These are phyloP conservation scores for Pipa parva DNA, from an alignment of 2,113 vertebrate genomes.

Conservation along the genomic window DNA sequence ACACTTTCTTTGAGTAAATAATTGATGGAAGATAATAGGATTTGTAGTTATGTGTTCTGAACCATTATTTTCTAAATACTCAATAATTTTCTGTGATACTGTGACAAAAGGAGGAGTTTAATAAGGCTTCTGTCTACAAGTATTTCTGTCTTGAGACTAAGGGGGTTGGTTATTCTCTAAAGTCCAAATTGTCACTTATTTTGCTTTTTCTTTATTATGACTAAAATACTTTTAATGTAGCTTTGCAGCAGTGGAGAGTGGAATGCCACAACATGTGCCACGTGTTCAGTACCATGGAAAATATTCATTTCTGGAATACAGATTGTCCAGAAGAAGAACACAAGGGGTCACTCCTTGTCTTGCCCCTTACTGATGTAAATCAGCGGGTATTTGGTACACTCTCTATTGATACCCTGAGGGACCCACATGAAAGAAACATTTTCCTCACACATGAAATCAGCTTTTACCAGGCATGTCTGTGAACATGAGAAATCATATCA, in stretches of 20 bases:
- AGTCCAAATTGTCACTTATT: too few relatives aligned
- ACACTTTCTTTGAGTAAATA: too few relatives aligned
- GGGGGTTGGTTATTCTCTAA: too few relatives aligned
- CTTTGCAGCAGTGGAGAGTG: conserved; percentile 63
- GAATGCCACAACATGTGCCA: conserved; percentile 62
- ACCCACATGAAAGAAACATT: conserved; percentile 51
- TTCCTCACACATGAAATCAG: conserved; percentile 65
- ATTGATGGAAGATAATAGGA: too few relatives aligned
- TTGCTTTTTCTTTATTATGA: too few relatives aligned
- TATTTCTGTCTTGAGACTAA: too few relatives aligned
- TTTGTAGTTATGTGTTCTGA: too few relatives aligned
- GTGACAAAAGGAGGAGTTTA: too few relatives aligned
- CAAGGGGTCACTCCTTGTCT: conserved; percentile 63
- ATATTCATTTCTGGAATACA: conserved; percentile 66
- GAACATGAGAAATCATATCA: too few relatives aligned
- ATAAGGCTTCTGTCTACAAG: too few relatives aligned
- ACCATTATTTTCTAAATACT: too few relatives aligned
- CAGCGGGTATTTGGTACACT: conserved; percentile 66
- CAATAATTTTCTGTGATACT: too few relatives aligned
- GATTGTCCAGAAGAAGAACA: conserved; percentile 40
- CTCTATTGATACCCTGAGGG: conserved; percentile 64
- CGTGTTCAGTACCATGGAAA: conserved; percentile 64
- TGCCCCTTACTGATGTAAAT: conserved; percentile 59
- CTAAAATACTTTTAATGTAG: conserved; percentile 47
- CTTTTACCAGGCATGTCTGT: conserved; percentile 69